A percentile compares a stretch with the other conserved stretches of the same genome.
Evolutionary conservation across 2,888 invertebrate genomes (phyloP).

Genomic region (Diarsia rubi): DNA sequence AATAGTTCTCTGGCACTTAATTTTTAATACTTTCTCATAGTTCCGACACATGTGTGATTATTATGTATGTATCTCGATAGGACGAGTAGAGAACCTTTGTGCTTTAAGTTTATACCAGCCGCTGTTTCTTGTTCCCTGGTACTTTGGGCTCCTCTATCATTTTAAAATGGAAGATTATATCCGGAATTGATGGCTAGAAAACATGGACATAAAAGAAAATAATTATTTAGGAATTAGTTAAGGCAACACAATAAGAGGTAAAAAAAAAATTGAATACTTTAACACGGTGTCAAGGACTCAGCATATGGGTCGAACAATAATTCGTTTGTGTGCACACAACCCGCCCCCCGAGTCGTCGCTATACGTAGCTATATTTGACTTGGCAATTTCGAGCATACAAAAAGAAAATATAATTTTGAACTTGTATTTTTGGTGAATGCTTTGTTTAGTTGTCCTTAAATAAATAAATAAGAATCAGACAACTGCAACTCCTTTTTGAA

Average conservation of each 20-base stretch:
- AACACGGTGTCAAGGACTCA: too few relatives aligned
- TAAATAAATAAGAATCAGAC: not conserved
- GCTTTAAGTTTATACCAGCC: slow-evolving; percentile 58
- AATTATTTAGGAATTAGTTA: too few relatives aligned
- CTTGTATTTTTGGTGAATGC: too few relatives aligned
- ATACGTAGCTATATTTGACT: too few relatives aligned
- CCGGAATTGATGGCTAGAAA: slow-evolving; percentile 3
- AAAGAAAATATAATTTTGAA: too few relatives aligned
- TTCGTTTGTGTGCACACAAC: too few relatives aligned
- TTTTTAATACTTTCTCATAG: slow-evolving; percentile 52
- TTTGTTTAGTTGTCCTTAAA: too few relatives aligned
- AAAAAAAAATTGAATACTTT: too few relatives aligned
- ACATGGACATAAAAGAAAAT: not conserved
- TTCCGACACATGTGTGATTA: slow-evolving; percentile 50
- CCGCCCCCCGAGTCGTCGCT: too few relatives aligned
- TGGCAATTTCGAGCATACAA: too few relatives aligned
- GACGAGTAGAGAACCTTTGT: slow-evolving; percentile 76
- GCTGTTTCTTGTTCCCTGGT: slow-evolving; percentile 67
- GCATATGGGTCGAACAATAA: too few relatives aligned
- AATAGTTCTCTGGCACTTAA: slow-evolving; percentile 58
- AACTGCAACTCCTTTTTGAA: not conserved
- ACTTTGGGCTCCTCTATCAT: slow-evolving; percentile 60
- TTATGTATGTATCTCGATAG: slow-evolving; percentile 60
- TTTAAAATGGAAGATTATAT: slow-evolving; percentile 27
- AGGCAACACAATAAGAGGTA: too few relatives aligned